Percentiles rank a stretch among this genome's conserved stretches.
These are phyloP conservation scores for Ranitomeya variabilis DNA, from an alignment of 2,113 vertebrate genomes.

Conservation along the genomic window DNA sequence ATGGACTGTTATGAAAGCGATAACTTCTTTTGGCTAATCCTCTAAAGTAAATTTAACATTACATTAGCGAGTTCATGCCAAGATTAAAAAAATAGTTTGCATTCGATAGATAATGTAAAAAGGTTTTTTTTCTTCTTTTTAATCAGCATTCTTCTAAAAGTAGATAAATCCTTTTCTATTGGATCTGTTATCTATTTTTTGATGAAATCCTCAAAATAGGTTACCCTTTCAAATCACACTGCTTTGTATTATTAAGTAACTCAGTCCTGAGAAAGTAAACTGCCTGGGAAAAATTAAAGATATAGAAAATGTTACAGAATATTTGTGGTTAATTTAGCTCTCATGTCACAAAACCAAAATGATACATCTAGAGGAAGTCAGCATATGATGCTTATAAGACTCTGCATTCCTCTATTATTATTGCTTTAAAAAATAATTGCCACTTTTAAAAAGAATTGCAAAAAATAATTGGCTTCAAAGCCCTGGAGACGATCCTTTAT, in stretches of 20 bases:
- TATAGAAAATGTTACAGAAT: not conserved
- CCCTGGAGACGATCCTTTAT: not conserved
- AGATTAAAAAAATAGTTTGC: not conserved
- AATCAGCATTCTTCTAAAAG: not conserved
- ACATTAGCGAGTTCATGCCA: not conserved
- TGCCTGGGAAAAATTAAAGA: not conserved
- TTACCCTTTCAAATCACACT: not conserved
- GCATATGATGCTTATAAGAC: not conserved
- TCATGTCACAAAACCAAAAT: not conserved
- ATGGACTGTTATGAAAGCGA: not conserved
- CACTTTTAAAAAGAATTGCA: not conserved
- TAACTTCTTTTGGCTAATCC: not conserved
- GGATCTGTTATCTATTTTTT: not conserved
- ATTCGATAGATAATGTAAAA: too few relatives aligned
- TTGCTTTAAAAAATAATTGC: not conserved
- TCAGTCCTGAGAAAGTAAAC: not conserved
- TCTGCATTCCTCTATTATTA: not conserved
- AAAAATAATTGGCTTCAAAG: not conserved
- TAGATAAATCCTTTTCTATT: constrained; percentile 1
- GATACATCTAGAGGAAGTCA: not conserved
- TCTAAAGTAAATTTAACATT: not conserved
- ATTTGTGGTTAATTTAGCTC: not conserved
- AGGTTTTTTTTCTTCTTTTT: not conserved
- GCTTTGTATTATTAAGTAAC: not conserved
- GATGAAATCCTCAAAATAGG: constrained; percentile 5